A percentile compares a stretch with the other conserved stretches of the same genome.
Conservation (phyloP, 2,113 vertebrate species). For the Oncorhynchus clarkii region DNA sequence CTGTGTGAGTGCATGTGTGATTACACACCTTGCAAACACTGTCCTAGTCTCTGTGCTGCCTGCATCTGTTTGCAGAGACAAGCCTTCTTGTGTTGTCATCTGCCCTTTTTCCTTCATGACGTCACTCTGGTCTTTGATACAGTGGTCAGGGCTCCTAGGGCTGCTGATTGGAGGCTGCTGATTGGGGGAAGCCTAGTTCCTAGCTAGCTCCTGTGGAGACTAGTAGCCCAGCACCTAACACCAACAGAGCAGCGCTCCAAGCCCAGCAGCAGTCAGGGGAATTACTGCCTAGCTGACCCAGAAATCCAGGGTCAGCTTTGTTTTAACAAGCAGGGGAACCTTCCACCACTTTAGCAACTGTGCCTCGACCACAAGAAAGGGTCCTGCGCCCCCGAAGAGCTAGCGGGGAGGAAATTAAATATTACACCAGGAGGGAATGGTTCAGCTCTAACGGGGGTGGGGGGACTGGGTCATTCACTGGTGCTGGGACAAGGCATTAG, state of each 20-base stretch:
- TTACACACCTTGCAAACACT: background rate
- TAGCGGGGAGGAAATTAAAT: constrained; percentile 75
- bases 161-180: background rate
- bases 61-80: background rate
- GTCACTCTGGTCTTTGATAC: constrained; percentile 36
- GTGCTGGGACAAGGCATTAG: constrained; percentile 34
- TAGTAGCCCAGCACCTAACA: constrained; percentile 37
- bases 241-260: constrained; percentile 48
- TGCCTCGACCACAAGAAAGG: constrained; percentile 73
- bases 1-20: background rate
- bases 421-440: constrained; percentile 70
- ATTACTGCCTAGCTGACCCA: constrained; percentile 76
- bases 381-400: constrained; percentile 61
- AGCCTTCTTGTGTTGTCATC: background rate
- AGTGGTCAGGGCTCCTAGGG: constrained; percentile 26
- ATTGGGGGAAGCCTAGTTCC: constrained; percentile 25
- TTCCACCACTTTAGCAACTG: constrained; percentile 71
- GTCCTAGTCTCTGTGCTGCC: background rate
- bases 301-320: constrained; percentile 77
- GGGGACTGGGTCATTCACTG: constrained; percentile 33
- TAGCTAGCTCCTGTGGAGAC: constrained; percentile 9
- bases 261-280: constrained; percentile 64
- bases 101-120: constrained; percentile 27
- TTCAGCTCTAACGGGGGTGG: constrained; percentile 41
- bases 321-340: constrained; percentile 76